Evolutionary conservation across 1,140 invertebrate genomes (phyloP), one percentile per base, ranked within the genome.

Genomic region (Episyrphus balteatus): DNA sequence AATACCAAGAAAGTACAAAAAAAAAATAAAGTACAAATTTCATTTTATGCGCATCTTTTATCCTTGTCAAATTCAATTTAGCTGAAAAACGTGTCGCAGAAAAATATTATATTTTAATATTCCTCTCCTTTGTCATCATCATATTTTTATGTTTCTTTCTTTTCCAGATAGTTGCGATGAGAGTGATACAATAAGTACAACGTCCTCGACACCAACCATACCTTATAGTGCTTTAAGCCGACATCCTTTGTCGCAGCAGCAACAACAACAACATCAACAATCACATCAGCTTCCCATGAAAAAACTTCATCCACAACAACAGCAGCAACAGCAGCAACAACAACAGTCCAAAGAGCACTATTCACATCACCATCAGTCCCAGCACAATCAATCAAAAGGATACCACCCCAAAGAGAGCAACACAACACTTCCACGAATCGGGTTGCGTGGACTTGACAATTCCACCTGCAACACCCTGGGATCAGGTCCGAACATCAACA

Each of bases 141-240:
- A 5, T 26, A 26, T 26, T 8, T 26, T 26, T 26, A 3, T 26
- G 21, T 26, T 26, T 26, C n/a, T 46, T 26, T 34, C 15, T 14
- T 36, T 38, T 47, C 14, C 51, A 65, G 62, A 66, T 46, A 62
- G 57, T 33, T 66, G 62, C 48, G 62, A 66, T 15, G 62, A 62
- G 47, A 60, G 55, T 41, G 62, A 66, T 39, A 55, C 46, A 1
- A 21, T 56, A 11, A 54, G 54, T 50, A 56, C 49, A 14, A 44
- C 49, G 8, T 53, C 42, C 38, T 47, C 50, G 34, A 54, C 54
- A 10, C 48, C 58, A 12, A 48, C 42, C 0, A 51, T 52, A 1
- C 42, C 47, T 18, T 48, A 42, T 32, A 46, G 30, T 46, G 40
- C 40, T 18, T 11, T 36, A 18, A 31, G 31, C 7, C 40, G 32